Percentiles rank a stretch among this genome's conserved stretches.
These are phyloP conservation scores for Bellardia bayeri DNA, from an alignment of 2,888 invertebrate genomes.

Conservation along the genomic window DNA sequence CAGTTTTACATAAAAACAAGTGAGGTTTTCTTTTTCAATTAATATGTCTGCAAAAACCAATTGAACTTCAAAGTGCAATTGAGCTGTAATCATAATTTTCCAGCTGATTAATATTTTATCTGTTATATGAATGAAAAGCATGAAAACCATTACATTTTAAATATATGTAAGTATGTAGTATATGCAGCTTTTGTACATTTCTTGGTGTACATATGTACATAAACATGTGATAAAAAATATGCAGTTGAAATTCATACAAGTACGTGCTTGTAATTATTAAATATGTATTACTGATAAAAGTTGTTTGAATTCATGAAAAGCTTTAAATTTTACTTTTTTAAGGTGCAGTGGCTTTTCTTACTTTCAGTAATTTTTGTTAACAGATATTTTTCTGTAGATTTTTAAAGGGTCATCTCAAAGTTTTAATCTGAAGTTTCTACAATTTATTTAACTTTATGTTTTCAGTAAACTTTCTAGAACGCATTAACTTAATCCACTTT, in stretches of 20 bases:
- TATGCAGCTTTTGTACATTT: background rate
- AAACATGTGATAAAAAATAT: background rate
- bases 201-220: background rate
- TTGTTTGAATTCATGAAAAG: background rate
- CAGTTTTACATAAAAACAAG: conserved; percentile 14
- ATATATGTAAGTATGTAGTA: background rate
- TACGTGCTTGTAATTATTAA: conserved; percentile 5
- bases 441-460: background rate
- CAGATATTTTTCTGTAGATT: background rate
- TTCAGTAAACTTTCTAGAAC: background rate
- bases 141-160: background rate
- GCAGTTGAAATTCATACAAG: background rate
- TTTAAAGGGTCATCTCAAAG: background rate
- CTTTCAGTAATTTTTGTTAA: background rate
- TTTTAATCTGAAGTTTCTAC: background rate
- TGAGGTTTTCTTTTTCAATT: background rate
- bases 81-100: background rate
- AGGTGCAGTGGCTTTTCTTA: background rate
- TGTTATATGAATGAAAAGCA: background rate
- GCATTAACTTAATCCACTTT: background rate
- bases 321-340: background rate
- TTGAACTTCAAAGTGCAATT: background rate
- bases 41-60: background rate
- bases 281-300: background rate
- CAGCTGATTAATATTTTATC: background rate